phyloP scores from a whole-genome alignment of 2,888 invertebrate species.

The Pandemis heparana region DNA sequence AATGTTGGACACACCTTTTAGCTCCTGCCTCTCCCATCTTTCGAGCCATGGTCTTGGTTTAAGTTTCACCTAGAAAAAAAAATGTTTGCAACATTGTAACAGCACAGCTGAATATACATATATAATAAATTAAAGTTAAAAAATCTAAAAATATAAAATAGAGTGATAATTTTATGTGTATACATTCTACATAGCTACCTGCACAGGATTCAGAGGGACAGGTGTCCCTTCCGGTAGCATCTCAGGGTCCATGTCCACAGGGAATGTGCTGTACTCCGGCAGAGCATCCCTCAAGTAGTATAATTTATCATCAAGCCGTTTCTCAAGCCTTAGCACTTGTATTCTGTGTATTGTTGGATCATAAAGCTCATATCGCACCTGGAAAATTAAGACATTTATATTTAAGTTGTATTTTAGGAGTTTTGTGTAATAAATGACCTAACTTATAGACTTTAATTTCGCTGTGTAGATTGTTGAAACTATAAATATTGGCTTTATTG shows the following conservation, averaged over 20 bases:
- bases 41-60: conserved; percentile 96
- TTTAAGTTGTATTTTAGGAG: too few species aligned
- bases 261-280: conserved; percentile 96
- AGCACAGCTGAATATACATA: neutral
- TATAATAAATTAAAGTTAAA: too few species aligned
- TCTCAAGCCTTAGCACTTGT: conserved; percentile 96
- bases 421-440: too few species aligned
- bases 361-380: conserved; percentile 93
- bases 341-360: conserved; percentile 96
- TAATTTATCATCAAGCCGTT: conserved; percentile 95
- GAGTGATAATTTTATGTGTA: neutral
- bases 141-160: too few species aligned
- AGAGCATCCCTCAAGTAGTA: conserved; percentile 96
- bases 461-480: too few species aligned
- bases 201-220: conserved; percentile 91
- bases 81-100: neutral
- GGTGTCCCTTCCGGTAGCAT: conserved; percentile 90
- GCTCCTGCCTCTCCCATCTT: conserved; percentile 93
- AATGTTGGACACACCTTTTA: conserved; percentile 90
- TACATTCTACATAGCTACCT: conserved; percentile 78
- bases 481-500: too few species aligned
- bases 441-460: too few species aligned
- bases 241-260: conserved; percentile 96
- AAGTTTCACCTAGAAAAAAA: conserved; percentile 85
- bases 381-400: conserved; percentile 85